Conservation (phyloP, 2,113 vertebrate genomes). For the Coryphaenoides rupestris region DNA sequence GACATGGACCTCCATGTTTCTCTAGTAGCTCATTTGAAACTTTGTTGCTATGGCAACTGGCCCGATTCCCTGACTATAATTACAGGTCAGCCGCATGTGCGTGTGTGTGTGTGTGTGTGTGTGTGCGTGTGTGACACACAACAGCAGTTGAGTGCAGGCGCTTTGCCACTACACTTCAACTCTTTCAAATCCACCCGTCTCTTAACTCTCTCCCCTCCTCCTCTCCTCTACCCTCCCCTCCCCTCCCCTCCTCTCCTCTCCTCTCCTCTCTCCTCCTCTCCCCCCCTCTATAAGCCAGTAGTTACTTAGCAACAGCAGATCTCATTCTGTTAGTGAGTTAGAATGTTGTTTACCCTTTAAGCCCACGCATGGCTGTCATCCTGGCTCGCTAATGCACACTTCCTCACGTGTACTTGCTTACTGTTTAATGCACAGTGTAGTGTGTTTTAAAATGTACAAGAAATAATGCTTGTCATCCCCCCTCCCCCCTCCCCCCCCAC, state of each 20-base stretch:
- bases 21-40: conserved; percentile 41
- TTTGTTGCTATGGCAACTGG: conserved; percentile 65
- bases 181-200: conserved; percentile 12
- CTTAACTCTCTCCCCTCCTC: conserved; percentile 1
- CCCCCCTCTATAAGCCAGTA: background rate
- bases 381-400: too few relatives aligned
- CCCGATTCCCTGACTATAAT: conserved; percentile 60
- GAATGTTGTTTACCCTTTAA: too few relatives aligned
- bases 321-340: background rate
- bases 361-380: too few relatives aligned
- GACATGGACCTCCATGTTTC: conserved; percentile 18
- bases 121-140: too few relatives aligned
- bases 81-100: conserved; percentile 61
- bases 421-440: too few relatives aligned
- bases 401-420: too few relatives aligned
- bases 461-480: too few relatives aligned
- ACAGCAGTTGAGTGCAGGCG: too few relatives aligned
- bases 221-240: background rate
- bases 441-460: too few relatives aligned
- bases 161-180: background rate
- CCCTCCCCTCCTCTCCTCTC: background rate
- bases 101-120: background rate
- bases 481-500: too few relatives aligned
- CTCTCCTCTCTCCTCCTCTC: background rate
- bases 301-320: conserved; percentile 1